phyloP scores from a whole-genome alignment of 2,797 vertebrate genomes.

The Otus scops region DNA sequence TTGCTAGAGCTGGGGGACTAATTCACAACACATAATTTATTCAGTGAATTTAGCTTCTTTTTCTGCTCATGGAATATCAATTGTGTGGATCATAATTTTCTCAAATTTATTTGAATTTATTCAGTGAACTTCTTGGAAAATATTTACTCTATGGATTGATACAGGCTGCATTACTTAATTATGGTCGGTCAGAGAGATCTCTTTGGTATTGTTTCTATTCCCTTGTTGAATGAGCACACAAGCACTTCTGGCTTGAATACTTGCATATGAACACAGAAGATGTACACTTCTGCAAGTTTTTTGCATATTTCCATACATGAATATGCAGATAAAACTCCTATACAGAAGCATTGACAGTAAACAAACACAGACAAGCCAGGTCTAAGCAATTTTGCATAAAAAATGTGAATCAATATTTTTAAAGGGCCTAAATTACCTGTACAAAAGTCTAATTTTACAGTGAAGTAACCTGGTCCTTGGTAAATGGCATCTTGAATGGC shows the following conservation, averaged over 20 bases:
- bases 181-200: slow-evolving; percentile 42
- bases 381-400: slow-evolving; percentile 17
- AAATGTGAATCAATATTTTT: slow-evolving; percentile 23
- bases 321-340: slow-evolving; percentile 17
- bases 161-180: slow-evolving; percentile 60
- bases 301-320: slow-evolving; percentile 41
- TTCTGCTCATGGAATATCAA: slow-evolving; percentile 38
- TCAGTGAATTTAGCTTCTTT: slow-evolving; percentile 38
- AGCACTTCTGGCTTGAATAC: slow-evolving; percentile 38
- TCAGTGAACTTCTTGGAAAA: slow-evolving; percentile 54
- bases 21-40: slow-evolving; percentile 43
- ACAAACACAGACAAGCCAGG: background rate
- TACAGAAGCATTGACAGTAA: background rate
- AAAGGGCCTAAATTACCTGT: slow-evolving; percentile 14
- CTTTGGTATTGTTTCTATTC: slow-evolving; percentile 59
- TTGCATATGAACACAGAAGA: background rate
- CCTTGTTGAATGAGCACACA: slow-evolving; percentile 54
- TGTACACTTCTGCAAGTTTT: slow-evolving; percentile 29
- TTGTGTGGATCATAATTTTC: slow-evolving; percentile 36
- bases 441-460: slow-evolving; percentile 16
- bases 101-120: slow-evolving; percentile 58
- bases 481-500: background rate
- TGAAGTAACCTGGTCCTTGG: background rate
- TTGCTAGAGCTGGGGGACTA: slow-evolving; percentile 30
- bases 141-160: slow-evolving; percentile 62